phyloP scores from a whole-genome alignment of 2,113 vertebrate genomes.

The Saccopteryx bilineata region DNA sequence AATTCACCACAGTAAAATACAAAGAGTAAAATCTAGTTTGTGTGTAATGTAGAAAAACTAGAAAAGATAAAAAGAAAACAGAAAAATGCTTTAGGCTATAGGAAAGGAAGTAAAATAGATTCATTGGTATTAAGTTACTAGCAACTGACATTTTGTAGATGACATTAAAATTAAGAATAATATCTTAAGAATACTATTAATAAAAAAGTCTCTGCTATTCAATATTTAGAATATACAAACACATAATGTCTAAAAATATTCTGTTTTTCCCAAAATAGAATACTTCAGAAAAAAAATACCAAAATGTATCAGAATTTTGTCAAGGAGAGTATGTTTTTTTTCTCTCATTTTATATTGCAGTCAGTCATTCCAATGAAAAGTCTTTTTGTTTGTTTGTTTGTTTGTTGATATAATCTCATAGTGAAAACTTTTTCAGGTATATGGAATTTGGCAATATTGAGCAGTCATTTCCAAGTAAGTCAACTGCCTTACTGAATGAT shows the following conservation, averaged over 20 bases:
- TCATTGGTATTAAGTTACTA: neutral
- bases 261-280: neutral
- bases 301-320: neutral
- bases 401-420: neutral
- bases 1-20: neutral
- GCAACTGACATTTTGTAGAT: neutral
- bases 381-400: neutral
- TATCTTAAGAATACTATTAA: neutral
- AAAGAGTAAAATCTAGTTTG: neutral
- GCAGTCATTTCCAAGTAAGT: neutral
- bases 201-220: neutral
- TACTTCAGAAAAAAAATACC: neutral
- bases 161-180: neutral
- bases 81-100: neutral
- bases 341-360: neutral
- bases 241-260: neutral
- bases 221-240: slow-evolving; percentile 8
- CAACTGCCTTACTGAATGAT: neutral
- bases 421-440: neutral
- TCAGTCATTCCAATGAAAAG: neutral
- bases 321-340: neutral
- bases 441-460: neutral
- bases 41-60: neutral
- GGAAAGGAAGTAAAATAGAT: neutral
- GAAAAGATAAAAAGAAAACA: neutral